Base-by-base conservation (phyloP, 2,888 invertebrate genomes). In the Eurytoma californica region DNA sequence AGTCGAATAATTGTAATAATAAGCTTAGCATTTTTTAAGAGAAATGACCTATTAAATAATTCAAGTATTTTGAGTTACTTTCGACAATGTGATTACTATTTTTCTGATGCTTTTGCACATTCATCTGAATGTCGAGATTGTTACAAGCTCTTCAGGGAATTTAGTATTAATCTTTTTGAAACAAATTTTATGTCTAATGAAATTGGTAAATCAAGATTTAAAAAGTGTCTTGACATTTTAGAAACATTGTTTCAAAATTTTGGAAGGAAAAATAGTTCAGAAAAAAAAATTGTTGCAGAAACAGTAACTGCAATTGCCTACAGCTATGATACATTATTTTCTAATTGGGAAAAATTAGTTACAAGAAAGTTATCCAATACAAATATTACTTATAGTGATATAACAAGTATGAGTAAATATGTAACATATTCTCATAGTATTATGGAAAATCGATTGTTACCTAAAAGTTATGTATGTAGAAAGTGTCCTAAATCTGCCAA, bases 291-390 rank as follows among this genome's bases (percentile, higher is more conserved):
- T 9, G 1, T 84, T 24, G 83, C 75, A 49, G 82, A 82, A 76
- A 83, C 80, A 24, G 72, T 80, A 14, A 24, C 73, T 18, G 77
- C 69, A 60, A 66, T 84, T 39, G 67, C 76, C n/a, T 72, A 80
- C 39, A 74, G 86, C 57, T 55, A 83, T 39, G 84, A 86, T 60
- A 18, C 66, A 5, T 16, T 85, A 13, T 83, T 86, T 67, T 24
- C 53, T n/a, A 83, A 85, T 55, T 87, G 84, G 86, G 85, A 86
- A 63, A 66, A 67, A 0, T 76, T 79, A 63, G 69, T 82, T 66
- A 18, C 24, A 4, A 28, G 80, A 57, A 18, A 82, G 63, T 13
- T 66, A 72, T 5, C 39, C 47, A 49, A 83, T 74, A 69, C 75
- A n/a, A 78, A 72, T n/a, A 20, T 86, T 3, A 74, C 72, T 14